These are phyloP conservation scores for Willowsia nigromaculata DNA, from an alignment of 2,888 invertebrate genomes.

Conservation along the genomic window DNA sequence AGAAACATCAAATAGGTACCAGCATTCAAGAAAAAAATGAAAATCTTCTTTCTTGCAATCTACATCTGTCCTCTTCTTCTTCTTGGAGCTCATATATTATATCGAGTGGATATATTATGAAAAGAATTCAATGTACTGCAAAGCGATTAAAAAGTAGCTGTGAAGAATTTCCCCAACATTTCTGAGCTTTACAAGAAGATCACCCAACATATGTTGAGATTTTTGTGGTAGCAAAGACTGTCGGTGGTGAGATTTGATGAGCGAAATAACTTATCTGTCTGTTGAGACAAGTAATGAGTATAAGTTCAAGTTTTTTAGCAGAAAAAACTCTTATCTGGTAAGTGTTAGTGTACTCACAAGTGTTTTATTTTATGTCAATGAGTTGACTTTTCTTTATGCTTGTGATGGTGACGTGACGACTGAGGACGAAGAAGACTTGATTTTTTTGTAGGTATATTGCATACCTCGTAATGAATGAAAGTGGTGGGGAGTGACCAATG, in stretches of 20 bases:
- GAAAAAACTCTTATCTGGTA: neutral
- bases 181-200: neutral
- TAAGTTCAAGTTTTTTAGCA: neutral
- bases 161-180: neutral
- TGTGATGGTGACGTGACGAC: neutral
- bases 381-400: neutral
- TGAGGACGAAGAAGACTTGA: neutral
- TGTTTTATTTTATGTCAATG: neutral
- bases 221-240: neutral
- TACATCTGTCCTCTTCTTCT: neutral
- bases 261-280: conserved; percentile 23
- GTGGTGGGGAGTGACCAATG: neutral
- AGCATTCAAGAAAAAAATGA: neutral
- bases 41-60: neutral
- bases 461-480: neutral
- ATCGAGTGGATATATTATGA: neutral
- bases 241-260: neutral
- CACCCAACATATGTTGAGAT: neutral
- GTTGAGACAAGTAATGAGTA: neutral
- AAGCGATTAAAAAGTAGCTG: conserved; percentile 6
- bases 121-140: neutral
- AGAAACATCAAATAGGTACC: neutral
- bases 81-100: neutral
- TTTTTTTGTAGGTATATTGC: neutral
- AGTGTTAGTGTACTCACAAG: neutral